These are phyloP conservation scores for Sinotaia quadrata DNA, from an alignment of 2,888 invertebrate genomes.

Conservation along the genomic window DNA sequence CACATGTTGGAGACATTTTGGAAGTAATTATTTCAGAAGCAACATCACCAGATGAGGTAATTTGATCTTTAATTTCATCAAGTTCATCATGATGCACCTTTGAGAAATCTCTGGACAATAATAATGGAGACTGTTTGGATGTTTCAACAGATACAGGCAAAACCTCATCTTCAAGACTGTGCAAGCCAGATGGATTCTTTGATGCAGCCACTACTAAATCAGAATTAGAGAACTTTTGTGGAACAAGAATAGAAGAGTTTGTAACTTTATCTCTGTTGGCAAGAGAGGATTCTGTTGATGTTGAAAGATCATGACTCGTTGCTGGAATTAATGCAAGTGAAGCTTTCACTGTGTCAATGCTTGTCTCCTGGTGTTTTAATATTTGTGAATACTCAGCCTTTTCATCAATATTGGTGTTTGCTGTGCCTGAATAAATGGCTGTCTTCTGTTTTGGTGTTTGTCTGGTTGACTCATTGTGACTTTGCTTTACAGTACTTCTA, in stretches of 20 bases:
- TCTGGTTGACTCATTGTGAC: not conserved
- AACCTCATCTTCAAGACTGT: slow-evolving; percentile 6
- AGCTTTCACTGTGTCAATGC: slow-evolving; percentile 23
- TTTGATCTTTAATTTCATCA: no score
- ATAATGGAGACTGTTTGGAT: not conserved
- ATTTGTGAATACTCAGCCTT: no score
- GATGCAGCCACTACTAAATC: not conserved
- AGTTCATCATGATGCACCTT: no score
- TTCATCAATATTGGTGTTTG: not conserved
- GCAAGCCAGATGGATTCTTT: not conserved
- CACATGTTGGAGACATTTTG: not conserved
- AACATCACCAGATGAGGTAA: no score
- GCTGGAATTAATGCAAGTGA: no score
- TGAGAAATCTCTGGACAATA: slow-evolving; percentile 2
- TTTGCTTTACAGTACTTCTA: not conserved
- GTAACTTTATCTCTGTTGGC: no score
- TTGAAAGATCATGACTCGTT: no score
- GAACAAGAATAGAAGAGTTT: not conserved
- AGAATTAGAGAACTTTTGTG: not conserved
- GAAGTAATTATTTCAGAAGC: no score
- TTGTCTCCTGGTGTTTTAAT: not conserved
- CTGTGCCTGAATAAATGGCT: not conserved
- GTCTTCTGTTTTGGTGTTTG: slow-evolving; percentile 16
- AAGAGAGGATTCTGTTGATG: no score
- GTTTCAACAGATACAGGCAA: not conserved